Percentiles rank a stretch among this genome's conserved stretches.
These are phyloP conservation scores for Oreortyx pictus DNA, from an alignment of 2,797 vertebrate species.

Conservation along the genomic window DNA sequence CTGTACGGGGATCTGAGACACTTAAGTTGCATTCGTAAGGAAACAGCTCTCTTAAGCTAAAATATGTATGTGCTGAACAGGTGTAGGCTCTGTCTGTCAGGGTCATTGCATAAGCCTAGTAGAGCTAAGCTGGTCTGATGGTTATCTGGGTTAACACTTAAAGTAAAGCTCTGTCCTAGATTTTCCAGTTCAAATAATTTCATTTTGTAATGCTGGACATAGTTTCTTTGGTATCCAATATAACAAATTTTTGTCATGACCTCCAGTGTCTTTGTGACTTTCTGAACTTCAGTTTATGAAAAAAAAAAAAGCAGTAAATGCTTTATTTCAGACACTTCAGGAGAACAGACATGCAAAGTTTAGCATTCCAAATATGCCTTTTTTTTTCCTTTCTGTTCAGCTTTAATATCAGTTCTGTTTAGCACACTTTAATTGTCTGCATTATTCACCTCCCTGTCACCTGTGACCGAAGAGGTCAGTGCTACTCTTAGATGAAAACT, in stretches of 20 bases:
- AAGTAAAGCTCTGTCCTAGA: background rate
- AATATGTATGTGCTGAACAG: background rate
- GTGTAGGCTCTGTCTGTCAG: background rate
- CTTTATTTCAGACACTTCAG: background rate
- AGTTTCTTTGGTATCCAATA: constrained; percentile 20
- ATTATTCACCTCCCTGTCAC: background rate
- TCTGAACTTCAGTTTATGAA: background rate
- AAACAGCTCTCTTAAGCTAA: background rate
- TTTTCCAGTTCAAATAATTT: constrained; percentile 43
- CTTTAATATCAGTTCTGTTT: background rate
- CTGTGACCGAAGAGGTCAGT: background rate
- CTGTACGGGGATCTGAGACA: background rate
- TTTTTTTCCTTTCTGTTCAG: background rate
- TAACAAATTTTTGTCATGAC: constrained; percentile 8
- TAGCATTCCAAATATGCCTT: background rate
- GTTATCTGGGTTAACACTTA: background rate
- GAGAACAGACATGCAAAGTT: background rate
- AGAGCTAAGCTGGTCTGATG: background rate
- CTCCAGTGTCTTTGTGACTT: background rate
- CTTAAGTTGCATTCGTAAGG: background rate
- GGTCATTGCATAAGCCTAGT: background rate
- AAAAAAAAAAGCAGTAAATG: background rate
- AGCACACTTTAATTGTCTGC: rapidly evolving
- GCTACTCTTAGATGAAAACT: background rate
- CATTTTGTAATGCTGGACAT: constrained; percentile 4